Evolutionary conservation across 2,888 invertebrate genomes (phyloP).

Genomic region (Campoplex nolae): DNA sequence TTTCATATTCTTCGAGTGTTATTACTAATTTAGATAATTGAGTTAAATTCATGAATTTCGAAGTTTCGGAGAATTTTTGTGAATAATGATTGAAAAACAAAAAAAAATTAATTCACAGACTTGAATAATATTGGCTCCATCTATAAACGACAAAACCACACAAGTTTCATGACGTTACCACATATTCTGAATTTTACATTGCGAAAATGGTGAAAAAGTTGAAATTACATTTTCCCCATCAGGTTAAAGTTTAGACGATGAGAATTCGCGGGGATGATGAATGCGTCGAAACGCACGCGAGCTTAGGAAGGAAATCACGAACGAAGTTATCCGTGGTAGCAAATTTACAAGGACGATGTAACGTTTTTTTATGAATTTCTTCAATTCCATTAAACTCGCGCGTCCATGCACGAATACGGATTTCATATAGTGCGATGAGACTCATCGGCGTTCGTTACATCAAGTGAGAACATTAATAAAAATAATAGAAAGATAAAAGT

Average conservation of each 20-base stretch:
- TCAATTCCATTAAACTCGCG: neutral
- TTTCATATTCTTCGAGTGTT: neutral
- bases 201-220: slow-evolving; percentile 32
- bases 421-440: slow-evolving; percentile 35
- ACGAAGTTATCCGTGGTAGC: slow-evolving; percentile 31
- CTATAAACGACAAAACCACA: slow-evolving; percentile 1
- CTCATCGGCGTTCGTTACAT: slow-evolving; percentile 45
- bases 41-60: neutral
- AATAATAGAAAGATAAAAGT: slow-evolving; percentile 4
- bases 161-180: slow-evolving; percentile 28
- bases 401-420: neutral
- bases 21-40: neutral
- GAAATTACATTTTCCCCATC: slow-evolving; percentile 12
- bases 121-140: neutral
- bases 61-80: neutral
- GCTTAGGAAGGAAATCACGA: slow-evolving; percentile 9
- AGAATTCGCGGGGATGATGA: slow-evolving; percentile 1
- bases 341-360: slow-evolving; percentile 33
- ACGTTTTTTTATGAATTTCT: slow-evolving; percentile 18
- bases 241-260: neutral
- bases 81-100: neutral
- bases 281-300: slow-evolving; percentile 31
- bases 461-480: slow-evolving; percentile 34
- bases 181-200: slow-evolving; percentile 1
- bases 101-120: neutral